A percentile compares a stretch with the other conserved stretches of the same genome.
phyloP scores from a whole-genome alignment of 2,797 vertebrate genomes.

The Oreortyx pictus region DNA sequence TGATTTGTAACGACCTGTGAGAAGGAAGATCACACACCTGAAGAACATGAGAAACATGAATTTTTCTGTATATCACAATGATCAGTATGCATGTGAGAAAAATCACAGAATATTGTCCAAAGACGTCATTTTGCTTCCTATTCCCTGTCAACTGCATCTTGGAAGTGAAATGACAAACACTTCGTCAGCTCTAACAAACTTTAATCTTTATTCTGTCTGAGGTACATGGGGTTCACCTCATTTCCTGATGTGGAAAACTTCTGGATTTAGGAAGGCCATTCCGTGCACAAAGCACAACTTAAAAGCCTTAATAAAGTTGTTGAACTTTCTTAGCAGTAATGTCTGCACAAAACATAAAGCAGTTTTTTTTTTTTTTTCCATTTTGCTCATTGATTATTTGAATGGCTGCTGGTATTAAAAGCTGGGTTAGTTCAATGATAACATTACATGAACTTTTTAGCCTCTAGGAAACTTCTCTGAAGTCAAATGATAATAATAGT shows the following conservation, averaged over 20 bases:
- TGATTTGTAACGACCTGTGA: background rate
- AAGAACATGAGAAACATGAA: background rate
- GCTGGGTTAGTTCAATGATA: background rate
- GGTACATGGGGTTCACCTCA: background rate
- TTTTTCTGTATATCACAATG: background rate
- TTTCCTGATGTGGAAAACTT: background rate
- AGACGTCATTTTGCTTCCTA: background rate
- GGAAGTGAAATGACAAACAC: background rate
- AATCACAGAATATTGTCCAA: background rate
- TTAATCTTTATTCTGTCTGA: background rate
- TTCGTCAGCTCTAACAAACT: background rate
- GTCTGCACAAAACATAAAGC: background rate
- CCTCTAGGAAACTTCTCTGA: background rate
- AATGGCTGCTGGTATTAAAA: background rate
- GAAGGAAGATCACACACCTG: background rate
- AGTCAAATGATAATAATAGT: background rate
- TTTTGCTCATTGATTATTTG: background rate
- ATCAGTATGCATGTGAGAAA: background rate
- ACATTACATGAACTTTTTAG: background rate
- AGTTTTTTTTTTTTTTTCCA: background rate
- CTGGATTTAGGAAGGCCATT: background rate
- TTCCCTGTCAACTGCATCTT: background rate
- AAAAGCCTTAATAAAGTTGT: background rate
- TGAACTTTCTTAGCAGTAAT: background rate
- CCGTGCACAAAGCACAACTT: background rate